Conservation (phyloP, 2,113 vertebrate species). For the Thalassarche chlororhynchos region DNA sequence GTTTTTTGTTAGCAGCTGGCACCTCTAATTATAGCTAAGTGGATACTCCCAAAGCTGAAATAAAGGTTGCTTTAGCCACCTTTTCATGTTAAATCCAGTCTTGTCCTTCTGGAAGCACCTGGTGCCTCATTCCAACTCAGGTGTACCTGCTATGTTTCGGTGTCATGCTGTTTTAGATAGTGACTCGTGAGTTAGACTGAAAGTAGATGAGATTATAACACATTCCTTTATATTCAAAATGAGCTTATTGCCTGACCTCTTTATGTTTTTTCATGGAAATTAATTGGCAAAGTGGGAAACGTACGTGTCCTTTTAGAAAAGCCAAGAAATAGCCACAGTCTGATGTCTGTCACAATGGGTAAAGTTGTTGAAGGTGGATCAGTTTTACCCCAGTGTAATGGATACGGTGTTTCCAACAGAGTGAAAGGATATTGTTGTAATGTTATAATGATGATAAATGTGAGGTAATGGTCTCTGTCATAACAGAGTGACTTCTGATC, state of each 20-base stretch:
- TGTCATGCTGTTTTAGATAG: not conserved
- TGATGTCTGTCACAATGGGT: not conserved
- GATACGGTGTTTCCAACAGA: not conserved
- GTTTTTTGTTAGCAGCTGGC: not conserved
- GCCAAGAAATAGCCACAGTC: not conserved
- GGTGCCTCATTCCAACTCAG: not conserved
- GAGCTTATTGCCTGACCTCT: not conserved
- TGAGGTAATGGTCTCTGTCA: not conserved
- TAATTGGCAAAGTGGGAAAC: not conserved
- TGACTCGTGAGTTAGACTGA: not conserved
- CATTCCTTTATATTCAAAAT: not conserved
- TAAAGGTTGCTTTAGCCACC: slow-evolving; percentile 20
- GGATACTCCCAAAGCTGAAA: slow-evolving; percentile 28
- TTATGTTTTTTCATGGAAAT: not conserved
- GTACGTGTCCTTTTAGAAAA: not conserved
- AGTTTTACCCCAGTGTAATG: not conserved
- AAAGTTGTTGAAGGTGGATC: not conserved
- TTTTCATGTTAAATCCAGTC: slow-evolving; percentile 10
- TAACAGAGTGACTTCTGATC: not conserved
- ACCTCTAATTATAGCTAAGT: slow-evolving; percentile 33
- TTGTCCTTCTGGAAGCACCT: slow-evolving; percentile 12
- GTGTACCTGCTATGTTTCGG: not conserved
- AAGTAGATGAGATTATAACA: not conserved
- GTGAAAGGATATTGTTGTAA: not conserved
- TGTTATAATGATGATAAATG: not conserved